Conservation (phyloP, 2,113 vertebrate genomes). For the Pteruthius melanotis region DNA sequence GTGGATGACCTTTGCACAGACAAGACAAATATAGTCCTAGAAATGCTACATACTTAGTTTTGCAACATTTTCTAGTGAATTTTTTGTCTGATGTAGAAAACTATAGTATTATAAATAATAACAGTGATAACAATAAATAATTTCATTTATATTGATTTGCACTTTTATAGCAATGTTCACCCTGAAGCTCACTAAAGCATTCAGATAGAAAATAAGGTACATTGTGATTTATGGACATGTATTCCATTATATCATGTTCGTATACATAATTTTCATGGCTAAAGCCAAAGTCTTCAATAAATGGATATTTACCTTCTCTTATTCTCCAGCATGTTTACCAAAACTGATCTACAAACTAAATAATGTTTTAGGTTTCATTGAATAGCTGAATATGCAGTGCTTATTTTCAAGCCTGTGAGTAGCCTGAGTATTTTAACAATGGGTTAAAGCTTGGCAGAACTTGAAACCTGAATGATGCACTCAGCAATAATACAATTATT, state of each 20-base stretch:
- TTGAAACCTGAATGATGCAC: neutral
- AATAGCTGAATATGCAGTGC: neutral
- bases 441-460: neutral
- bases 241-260: neutral
- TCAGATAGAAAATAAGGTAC: slow-evolving; percentile 1
- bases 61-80: neutral
- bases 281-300: neutral
- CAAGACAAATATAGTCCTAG: neutral
- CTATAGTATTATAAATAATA: neutral
- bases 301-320: neutral
- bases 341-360: neutral
- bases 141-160: neutral
- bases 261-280: neutral
- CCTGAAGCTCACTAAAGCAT: neutral
- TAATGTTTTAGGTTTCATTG: neutral
- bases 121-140: neutral
- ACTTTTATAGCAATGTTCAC: neutral
- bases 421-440: neutral
- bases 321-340: neutral
- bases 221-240: neutral
- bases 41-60: neutral
- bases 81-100: neutral
- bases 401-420: neutral
- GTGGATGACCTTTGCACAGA: neutral
- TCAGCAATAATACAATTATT: neutral